Percentiles rank a stretch among this genome's conserved stretches.
These are phyloP conservation scores for Drosophila paranaensis DNA, from an alignment of 2,888 invertebrate genomes.

Conservation along the genomic window DNA sequence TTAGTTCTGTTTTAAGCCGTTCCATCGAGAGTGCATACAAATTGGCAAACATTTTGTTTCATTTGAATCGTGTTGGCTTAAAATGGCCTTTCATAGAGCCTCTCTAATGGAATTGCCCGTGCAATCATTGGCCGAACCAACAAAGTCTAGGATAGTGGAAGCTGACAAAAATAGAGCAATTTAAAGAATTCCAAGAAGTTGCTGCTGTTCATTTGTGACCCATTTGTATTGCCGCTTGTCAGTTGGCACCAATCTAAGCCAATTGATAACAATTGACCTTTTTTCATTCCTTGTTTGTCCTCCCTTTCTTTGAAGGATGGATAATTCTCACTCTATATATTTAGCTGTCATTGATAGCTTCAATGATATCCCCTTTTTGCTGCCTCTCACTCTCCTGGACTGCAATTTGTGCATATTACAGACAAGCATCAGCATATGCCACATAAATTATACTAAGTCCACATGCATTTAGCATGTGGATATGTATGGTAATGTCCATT, in stretches of 20 bases:
- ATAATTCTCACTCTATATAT: neutral
- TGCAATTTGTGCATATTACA: neutral
- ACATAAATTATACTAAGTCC: constrained; percentile 26
- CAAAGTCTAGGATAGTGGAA: neutral
- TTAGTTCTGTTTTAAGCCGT: constrained; percentile 6
- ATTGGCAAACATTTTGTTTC: constrained; percentile 14
- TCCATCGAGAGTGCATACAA: constrained; percentile 22
- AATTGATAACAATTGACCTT: constrained; percentile 14
- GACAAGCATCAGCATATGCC: neutral
- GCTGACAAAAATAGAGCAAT: neutral
- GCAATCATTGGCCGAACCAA: neutral
- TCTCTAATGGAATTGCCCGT: constrained; percentile 3
- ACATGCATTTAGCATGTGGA: constrained; percentile 7
- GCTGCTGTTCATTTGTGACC: constrained; percentile 17
- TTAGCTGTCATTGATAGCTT: constrained; percentile 15
- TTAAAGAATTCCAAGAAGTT: too few species aligned
- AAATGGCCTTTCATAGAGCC: neutral
- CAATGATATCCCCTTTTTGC: neutral
- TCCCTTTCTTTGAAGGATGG: neutral
- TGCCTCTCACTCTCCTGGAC: neutral
- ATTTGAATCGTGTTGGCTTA: neutral
- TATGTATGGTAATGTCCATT: constrained; percentile 2
- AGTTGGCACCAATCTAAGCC: constrained; percentile 23
- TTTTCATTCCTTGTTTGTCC: constrained; percentile 6
- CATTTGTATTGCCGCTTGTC: constrained; percentile 26